These are phyloP conservation scores for Crotalus tigris DNA, from an alignment of 2,113 vertebrate genomes.

Conservation along the genomic window DNA sequence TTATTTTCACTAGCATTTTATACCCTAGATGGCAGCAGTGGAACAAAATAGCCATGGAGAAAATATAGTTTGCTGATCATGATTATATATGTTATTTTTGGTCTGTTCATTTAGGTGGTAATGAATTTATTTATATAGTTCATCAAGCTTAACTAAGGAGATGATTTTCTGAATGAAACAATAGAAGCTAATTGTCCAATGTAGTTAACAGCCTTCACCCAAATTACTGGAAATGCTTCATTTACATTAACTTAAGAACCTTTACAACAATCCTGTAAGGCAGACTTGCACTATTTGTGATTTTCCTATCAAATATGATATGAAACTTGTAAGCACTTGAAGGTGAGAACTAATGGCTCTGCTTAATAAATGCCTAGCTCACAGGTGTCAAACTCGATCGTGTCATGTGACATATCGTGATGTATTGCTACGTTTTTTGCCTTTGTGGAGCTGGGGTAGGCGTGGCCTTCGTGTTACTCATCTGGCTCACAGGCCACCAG, in stretches of 20 bases:
- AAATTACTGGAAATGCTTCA: background rate
- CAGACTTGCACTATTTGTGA: background rate
- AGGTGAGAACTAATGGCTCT: background rate
- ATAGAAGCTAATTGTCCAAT: background rate
- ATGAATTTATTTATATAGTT: background rate
- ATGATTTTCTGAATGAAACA: background rate
- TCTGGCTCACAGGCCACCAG: no score
- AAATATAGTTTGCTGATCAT: background rate
- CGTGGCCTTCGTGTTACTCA: no score
- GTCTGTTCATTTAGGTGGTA: background rate
- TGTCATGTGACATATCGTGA: no score
- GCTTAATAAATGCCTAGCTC: no score
- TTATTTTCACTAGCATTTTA: constrained; percentile 29
- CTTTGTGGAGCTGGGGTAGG: no score
- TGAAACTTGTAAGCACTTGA: background rate
- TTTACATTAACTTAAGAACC: background rate
- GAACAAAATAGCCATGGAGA: constrained; percentile 61
- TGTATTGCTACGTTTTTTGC: no score
- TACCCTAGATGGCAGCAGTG: constrained; percentile 77
- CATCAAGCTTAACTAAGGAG: constrained; percentile 20
- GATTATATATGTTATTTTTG: background rate
- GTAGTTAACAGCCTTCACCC: background rate
- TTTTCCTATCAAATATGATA: background rate
- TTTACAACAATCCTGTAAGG: background rate
- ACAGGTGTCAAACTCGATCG: no score